Evolutionary conservation across 2,888 invertebrate species (phyloP).

Genomic region (Chaitophorus viminalis): DNA sequence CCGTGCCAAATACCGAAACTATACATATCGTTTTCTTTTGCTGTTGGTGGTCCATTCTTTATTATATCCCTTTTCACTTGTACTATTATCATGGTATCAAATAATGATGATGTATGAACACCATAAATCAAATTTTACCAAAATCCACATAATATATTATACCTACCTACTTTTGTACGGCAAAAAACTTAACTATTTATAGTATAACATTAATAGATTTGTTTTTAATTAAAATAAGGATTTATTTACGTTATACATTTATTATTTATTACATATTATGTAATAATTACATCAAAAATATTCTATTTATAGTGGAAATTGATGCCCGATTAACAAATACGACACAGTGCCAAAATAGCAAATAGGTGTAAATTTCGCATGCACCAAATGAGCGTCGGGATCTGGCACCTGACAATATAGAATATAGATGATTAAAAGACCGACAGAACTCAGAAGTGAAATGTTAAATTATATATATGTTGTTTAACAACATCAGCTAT

Average conservation of each 20-base stretch:
- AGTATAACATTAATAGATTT: neutral
- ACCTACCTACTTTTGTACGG: no score
- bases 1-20: conserved; percentile 54
- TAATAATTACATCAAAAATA: conserved; percentile 9
- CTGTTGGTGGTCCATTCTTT: neutral
- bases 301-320: conserved; percentile 28
- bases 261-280: neutral
- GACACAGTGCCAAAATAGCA: conserved; percentile 36
- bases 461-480: neutral
- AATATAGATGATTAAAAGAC: no score
- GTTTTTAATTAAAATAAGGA: neutral
- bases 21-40: conserved; percentile 31
- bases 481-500: conserved; percentile 11
- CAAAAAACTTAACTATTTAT: neutral
- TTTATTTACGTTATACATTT: neutral
- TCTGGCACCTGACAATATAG: neutral
- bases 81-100: neutral
- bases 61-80: neutral
- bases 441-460: conserved; percentile 5
- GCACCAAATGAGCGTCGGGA: neutral
- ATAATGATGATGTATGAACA: neutral
- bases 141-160: neutral
- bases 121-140: neutral
- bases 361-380: conserved; percentile 38
- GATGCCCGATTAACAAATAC: conserved; percentile 31